Evolutionary conservation across 2,797 vertebrate species (phyloP).

Genomic region (Epinephelus awoara): DNA sequence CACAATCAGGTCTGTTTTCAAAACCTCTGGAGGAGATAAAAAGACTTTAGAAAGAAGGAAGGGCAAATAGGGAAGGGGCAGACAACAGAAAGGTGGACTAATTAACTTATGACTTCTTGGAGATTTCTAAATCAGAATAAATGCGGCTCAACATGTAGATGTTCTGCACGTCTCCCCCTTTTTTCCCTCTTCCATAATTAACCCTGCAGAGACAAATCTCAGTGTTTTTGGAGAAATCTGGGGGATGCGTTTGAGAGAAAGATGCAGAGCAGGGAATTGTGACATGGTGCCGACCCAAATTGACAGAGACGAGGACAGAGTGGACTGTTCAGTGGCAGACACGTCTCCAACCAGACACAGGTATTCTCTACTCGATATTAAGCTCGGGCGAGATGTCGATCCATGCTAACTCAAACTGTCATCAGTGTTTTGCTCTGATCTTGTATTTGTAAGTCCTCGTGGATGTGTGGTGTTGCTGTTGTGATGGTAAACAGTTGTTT

Average conservation of each 20-base stretch:
- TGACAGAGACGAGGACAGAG: slow-evolving; percentile 80
- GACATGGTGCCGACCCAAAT: slow-evolving; percentile 84
- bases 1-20: slow-evolving; percentile 57
- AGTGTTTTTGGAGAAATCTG: slow-evolving; percentile 61
- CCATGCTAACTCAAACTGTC: slow-evolving; percentile 41
- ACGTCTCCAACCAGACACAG: slow-evolving; percentile 77
- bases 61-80: slow-evolving; percentile 22
- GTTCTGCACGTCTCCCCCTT: slow-evolving; percentile 35
- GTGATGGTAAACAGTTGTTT: slow-evolving; percentile 11
- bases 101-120: slow-evolving; percentile 71
- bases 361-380: slow-evolving; percentile 76
- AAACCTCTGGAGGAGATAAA: slow-evolving; percentile 47
- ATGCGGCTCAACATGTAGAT: slow-evolving; percentile 69
- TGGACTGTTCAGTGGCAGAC: slow-evolving; percentile 77
- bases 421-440: slow-evolving; percentile 24
- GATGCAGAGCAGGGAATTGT: slow-evolving; percentile 75
- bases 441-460: slow-evolving; percentile 24
- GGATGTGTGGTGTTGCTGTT: slow-evolving; percentile 11
- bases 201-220: slow-evolving; percentile 49
- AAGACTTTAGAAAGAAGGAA: slow-evolving; percentile 41
- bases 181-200: slow-evolving; percentile 3
- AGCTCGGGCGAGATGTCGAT: slow-evolving; percentile 54
- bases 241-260: slow-evolving; percentile 77
- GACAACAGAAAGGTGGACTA: slow-evolving; percentile 58
- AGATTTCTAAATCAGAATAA: slow-evolving; percentile 57